Conservation (phyloP, 2,888 invertebrate species). For the Phortica okadai region DNA sequence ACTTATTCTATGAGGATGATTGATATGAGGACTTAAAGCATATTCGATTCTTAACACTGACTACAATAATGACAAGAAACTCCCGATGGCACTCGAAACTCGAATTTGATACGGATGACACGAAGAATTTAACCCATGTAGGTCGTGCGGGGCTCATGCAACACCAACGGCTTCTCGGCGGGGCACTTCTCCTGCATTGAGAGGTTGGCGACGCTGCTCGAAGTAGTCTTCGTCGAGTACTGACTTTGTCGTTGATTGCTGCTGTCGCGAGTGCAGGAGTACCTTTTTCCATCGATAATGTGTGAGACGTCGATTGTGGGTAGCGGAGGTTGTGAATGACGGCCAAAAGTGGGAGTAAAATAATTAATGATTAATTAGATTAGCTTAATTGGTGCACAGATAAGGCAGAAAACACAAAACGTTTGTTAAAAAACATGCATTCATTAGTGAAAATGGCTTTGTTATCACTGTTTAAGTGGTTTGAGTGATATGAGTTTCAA, state of each 20-base stretch:
- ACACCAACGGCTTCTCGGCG: constrained; percentile 68
- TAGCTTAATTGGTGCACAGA: background rate
- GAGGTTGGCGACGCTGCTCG: constrained; percentile 71
- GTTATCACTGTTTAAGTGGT: constrained; percentile 6
- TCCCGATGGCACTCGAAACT: background rate
- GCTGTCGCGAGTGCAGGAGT: constrained; percentile 67
- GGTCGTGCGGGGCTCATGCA: constrained; percentile 54
- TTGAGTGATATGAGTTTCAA: background rate
- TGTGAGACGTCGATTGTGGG: background rate
- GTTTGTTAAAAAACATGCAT: constrained; percentile 20
- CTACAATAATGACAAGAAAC: background rate
- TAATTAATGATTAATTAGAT: constrained; percentile 21
- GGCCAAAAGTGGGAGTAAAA: background rate
- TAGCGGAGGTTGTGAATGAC: background rate
- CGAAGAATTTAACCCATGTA: constrained; percentile 39
- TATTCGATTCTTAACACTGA: constrained; percentile 15
- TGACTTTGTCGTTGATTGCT: constrained; percentile 74
- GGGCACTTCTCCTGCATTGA: constrained; percentile 61
- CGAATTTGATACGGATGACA: background rate
- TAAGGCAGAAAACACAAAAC: background rate
- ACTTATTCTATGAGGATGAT: background rate
- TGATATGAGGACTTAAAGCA: constrained; percentile 9
- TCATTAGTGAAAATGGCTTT: constrained; percentile 7
- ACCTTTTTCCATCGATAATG: constrained; percentile 54
- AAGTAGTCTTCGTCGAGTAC: constrained; percentile 74